Base-by-base conservation (phyloP, 1,140 invertebrate genomes). In the Drosophila saltans region DNA sequence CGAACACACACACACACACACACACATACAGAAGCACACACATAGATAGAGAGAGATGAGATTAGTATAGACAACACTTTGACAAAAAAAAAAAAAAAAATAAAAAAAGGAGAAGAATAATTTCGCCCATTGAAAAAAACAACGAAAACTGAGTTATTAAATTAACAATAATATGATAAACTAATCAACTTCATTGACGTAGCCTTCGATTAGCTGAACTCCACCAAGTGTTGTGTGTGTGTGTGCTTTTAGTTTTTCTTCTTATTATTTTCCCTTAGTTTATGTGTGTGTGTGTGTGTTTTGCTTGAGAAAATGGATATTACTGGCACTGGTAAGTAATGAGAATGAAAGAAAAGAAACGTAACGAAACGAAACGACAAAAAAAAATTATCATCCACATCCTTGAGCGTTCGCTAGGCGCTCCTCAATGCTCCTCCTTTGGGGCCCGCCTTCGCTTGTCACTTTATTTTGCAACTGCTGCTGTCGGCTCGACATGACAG, bases 261-360 rank as follows among this genome's bases (percentile, higher is more conserved):
- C 57, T 78, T 63, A 65, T 71, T 55, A 64, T 69, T 48, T 60
- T 45, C 28, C 40, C 33, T 40, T 39, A 56, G 24, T 21, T 24
- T 11, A 62, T 66, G 45, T 66, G 43, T 59, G 57, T 55, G 60
- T 65, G 72, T 69, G 36, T 52, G 40, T 69, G 69, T 69, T 74
- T 72, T 66, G 63, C 69, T 72, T 70, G 65, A 57, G 72, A 90
- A 90, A 90, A 90, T 90, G 82, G 88, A 85, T 81, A 86, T 90
- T 78, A 80, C 74, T 72, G 78, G 73, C 66, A 71, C 84, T 66
- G 78, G 69, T 78, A 73, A 80, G 76, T 80, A 36, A 36, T 36
- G 33, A 36, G 33, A 36, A 36, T 1, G 33, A 36, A 36, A 30
- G 28, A 30, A 30, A 30, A 30, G 28, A 30, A 30, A 30, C 2